Base-by-base conservation (phyloP, 2,797 vertebrate species). In the Hydrolagus colliei region DNA sequence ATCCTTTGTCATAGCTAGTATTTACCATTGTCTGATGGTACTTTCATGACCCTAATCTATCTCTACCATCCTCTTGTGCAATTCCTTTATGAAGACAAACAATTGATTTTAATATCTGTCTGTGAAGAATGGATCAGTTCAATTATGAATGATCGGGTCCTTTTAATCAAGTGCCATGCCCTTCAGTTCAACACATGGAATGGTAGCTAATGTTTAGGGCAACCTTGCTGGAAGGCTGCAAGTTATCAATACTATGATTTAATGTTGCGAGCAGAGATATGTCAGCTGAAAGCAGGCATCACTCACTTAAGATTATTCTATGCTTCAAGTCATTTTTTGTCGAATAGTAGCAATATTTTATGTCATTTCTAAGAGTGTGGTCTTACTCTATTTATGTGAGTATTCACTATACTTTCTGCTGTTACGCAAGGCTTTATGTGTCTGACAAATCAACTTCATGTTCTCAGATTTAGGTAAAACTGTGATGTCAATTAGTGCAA, bases 241-340 rank as follows among this genome's bases (percentile, higher is more conserved):
- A 71, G 63, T 84, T 84, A 68, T 84, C 79, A 84, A 84, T 35
- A 68, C 65, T 52, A 27, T 80, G 14, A 71, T 71, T 84, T 67
- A 84, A 71, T 41, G 79, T 20, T 32, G 20, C 32, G 68, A 52
- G 65, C 65, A 20, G 8, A 52, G 65, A 84, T 35, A 20, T 71
- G 79, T n/a, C 9, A 8, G 6, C 35, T 8, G 35, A 52, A 59
- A 59, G 41, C 74, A 67, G 79, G 27, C 65, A 84, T 84, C 65
- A n/a, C 16, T 84, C 65, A 68, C 41, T n/a, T 12, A 68, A 35
- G 52, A 35, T 68, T 84, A 71, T 84, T 52, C 32, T n/a, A 11
- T 9, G 32, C 32, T 84, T 52, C 41, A 52, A 52, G 6, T 52
- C 41, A 52, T 52, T 52, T 71, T 68, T 35, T 20, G 8, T 52